Base-by-base conservation (phyloP, 2,888 invertebrate species). In the Spatulosminthurus flaviceps region DNA sequence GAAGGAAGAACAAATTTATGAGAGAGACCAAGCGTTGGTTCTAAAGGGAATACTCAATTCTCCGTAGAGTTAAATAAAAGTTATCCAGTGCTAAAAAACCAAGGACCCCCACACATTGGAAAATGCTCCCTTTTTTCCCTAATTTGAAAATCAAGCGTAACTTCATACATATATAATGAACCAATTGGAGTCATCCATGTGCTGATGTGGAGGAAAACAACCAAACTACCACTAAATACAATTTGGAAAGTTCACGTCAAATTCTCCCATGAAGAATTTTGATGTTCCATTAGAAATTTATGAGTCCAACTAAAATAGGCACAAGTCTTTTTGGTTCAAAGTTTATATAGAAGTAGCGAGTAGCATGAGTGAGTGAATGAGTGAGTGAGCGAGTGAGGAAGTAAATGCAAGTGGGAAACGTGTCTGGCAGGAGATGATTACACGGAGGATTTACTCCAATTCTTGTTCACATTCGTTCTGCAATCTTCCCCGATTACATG, bases 1-100 rank as follows among this genome's bases (percentile, higher is more conserved):
- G 2, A 51, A 51, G 51, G n/a, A n/a, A n/a, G n/a, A n/a, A n/a
- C n/a, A 34, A 75, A 75, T 29, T 75, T 64, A 75, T 24, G 75
- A 75, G 24, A 75, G 75, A 34, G n/a, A n/a, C n/a, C n/a, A n/a
- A n/a, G n/a, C 41, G 28, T 26, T 22, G 5, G 24, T 21, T 13
- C 64, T 41, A 28, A 19, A 41, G 75, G 34, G 75, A 75, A 19
- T 75, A 26, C 9, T 5, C 7, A 51, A 51, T 13, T 16, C 51
- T 51, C 51, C 2, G 16, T 16, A 51, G 51, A 51, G 16, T 51
- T 51, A n/a, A 51, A 51, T 51, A 51, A 51, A 51, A 51, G 51
- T 51, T n/a, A 19, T 11, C 16, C 9, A 51, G 5, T 11, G 16
- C 51, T 19, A 5, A 51, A 19, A 51, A 34, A 9, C 9, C 34